phyloP scores from a whole-genome alignment of 2,888 invertebrate species.

The Parochlus steinenii region DNA sequence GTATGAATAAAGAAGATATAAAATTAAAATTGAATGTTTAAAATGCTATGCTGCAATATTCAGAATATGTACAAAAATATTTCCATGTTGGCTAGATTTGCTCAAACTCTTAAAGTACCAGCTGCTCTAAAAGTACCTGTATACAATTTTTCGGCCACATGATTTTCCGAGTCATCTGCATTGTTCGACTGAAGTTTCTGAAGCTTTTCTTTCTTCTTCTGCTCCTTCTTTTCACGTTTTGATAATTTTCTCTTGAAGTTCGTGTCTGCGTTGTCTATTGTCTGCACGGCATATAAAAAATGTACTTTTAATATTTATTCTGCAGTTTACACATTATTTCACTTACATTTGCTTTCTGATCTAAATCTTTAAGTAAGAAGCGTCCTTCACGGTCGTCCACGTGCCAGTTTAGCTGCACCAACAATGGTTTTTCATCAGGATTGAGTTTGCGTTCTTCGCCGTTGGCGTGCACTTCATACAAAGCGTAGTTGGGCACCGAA shows the following conservation, averaged over 20 bases:
- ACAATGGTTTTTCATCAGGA: conserved; percentile 83
- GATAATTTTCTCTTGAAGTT: conserved; percentile 88
- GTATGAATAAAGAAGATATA: conserved; percentile 15
- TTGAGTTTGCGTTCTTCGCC: conserved; percentile 78
- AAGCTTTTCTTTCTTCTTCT: conserved; percentile 85
- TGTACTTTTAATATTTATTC: conserved; percentile 4
- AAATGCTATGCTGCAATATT: background rate
- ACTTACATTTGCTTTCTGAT: conserved; percentile 49
- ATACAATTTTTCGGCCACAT: conserved; percentile 82
- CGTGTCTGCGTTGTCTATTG: conserved; percentile 53
- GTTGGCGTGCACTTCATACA: conserved; percentile 58
- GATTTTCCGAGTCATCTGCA: conserved; percentile 45
- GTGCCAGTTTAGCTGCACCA: conserved; percentile 98
- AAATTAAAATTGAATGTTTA: conserved; percentile 7
- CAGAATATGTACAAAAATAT: background rate
- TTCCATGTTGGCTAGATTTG: background rate
- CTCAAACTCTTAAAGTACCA: conserved; percentile 2
- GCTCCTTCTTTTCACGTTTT: conserved; percentile 93
- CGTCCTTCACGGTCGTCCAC: conserved; percentile 96
- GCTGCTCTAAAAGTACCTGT: conserved; percentile 38
- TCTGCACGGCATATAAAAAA: conserved; percentile 26
- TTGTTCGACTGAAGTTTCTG: conserved; percentile 59
- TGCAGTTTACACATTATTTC: background rate
- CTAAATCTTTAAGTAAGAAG: conserved; percentile 81
- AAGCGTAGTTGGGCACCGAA: conserved; percentile 54